Base-by-base conservation (phyloP, 2,888 invertebrate species). In the Drosophila neonasuta region DNA sequence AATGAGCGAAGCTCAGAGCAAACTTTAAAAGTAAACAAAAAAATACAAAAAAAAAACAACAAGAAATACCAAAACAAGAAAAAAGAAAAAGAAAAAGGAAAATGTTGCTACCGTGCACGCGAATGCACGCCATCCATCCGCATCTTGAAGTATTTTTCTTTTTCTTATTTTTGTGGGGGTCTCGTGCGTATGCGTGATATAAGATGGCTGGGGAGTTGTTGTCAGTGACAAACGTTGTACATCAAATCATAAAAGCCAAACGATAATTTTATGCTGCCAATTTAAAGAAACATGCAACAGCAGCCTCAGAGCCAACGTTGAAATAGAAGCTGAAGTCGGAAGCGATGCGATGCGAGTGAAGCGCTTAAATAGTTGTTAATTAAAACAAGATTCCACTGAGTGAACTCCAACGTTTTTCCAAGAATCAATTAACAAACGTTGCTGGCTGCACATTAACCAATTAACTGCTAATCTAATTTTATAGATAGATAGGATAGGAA, bases 401-500 rank as follows among this genome's bases (percentile, higher is more conserved):
- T 36, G 34, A 48, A 55, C 59, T 54, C 54, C 54, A 44, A 54
- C 42, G 41, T 45, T 67, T 66, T 86, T 83, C 83, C 78, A 51
- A 69, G 83, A 87, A 84, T 84, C 83, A 84, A 84, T 84, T 84
- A 84, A 84, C 83, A 78, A 84, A 84, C 81, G 88, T 84, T 86
- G 85, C 83, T 86, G 76, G 85, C 83, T 84, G 88, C 83, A 84
- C 83, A 84, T 84, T 86, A 84, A 84, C 83, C 83, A 88, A 84
- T 84, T 84, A 84, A 84, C 88, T 88, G 85, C 84, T 84, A 87
- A 84, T 84, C 83, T 84, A 84, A 84, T 84, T 84, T 84, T 84
- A 87, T 88, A 84, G 88, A 82, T 79, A 80, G 71, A 68, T 77
- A 54, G 52, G 24, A 49, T 13, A 30, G 42, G 44, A 44, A 8